Percentiles rank a stretch among this genome's conserved stretches.
Conservation (phyloP, 2,888 invertebrate genomes). For the Mellilla xanthometata region DNA sequence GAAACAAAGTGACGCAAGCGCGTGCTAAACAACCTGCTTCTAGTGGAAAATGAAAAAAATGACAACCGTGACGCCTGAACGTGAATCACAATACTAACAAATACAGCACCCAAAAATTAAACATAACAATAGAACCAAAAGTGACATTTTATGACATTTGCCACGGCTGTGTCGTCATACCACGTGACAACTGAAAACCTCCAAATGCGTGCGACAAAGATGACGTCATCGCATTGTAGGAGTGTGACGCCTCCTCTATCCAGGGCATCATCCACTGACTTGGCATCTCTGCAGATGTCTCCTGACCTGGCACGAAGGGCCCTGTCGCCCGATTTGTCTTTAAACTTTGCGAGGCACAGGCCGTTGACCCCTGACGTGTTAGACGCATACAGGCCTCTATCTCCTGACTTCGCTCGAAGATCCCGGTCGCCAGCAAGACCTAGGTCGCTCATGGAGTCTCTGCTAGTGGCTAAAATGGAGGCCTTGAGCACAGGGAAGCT, state of each 20-base stretch:
- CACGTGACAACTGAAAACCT: constrained; percentile 27
- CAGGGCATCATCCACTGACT: constrained; percentile 71
- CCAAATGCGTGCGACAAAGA: constrained; percentile 75
- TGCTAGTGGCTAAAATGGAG: constrained; percentile 92
- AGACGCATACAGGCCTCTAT: constrained; percentile 58
- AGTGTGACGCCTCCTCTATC: constrained; percentile 78
- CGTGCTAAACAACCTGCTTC: too few relatives aligned
- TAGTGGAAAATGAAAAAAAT: too few relatives aligned
- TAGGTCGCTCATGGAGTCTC: constrained; percentile 91
- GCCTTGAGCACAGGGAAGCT: constrained; percentile 83
- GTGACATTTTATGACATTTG: too few relatives aligned
- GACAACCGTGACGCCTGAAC: too few relatives aligned
- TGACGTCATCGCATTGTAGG: constrained; percentile 77
- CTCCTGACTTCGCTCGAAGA: constrained; percentile 71
- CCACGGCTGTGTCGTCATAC: too few relatives aligned
- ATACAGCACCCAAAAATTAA: background rate
- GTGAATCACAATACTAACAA: background rate
- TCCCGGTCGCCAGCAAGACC: constrained; percentile 83
- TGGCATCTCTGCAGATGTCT: constrained; percentile 39
- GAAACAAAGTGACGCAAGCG: too few relatives aligned
- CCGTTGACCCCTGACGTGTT: constrained; percentile 69
- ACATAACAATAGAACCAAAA: too few relatives aligned
- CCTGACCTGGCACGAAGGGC: constrained; percentile 25
- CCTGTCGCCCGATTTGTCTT: constrained; percentile 60
- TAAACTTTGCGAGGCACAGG: constrained; percentile 55